Base-by-base conservation (phyloP, 1,140 invertebrate species). In the Drosophila dunni region DNA sequence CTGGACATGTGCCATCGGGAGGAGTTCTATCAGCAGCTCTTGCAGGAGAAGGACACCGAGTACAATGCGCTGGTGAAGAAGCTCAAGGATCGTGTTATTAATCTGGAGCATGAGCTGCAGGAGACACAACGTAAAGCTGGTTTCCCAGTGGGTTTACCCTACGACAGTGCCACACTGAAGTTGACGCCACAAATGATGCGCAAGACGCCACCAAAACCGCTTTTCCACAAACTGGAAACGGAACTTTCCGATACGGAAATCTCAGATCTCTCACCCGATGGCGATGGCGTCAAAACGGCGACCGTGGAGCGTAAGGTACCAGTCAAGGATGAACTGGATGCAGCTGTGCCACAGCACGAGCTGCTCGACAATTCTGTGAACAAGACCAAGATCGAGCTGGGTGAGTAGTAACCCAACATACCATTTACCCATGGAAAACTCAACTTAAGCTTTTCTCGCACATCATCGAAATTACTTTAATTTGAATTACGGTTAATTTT, bases 111-210 rank as follows among this genome's bases (percentile, higher is more conserved):
- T 46, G 91, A 96, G 77, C 93, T 97, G 63, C 94, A 96, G 75
- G 97, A 97, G 85, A 97, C 96, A 0, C 97, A 98, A 90, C 95
- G 96, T 83, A 96, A 95, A 90, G 97, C 97, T 17, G 97, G 97
- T 11, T 94, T 98, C 34, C 97, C 97, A 0, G 95, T 97, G 13
- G 94, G 95, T 75, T 93, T 98, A 78, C 97, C 97, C 10, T 96
- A 97, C 81, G 96, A 97, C 79, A 95, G 95, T 56, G 94, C 95
- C 45, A 95, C 94, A 13, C 92, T 96, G 11, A 95, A 96, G 71
- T 93, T 96, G 45, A 97, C 96, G 0, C 96, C 96, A 6, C 96
- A 96, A 76, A 93, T 96, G 86, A 94, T 95, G 3, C 93, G 96
- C 4, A 94, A 95, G 38, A 94, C 95, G 54, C 94, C 96, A 60